Conservation (phyloP, 1,140 invertebrate species). For the Archivesica marissinica region DNA sequence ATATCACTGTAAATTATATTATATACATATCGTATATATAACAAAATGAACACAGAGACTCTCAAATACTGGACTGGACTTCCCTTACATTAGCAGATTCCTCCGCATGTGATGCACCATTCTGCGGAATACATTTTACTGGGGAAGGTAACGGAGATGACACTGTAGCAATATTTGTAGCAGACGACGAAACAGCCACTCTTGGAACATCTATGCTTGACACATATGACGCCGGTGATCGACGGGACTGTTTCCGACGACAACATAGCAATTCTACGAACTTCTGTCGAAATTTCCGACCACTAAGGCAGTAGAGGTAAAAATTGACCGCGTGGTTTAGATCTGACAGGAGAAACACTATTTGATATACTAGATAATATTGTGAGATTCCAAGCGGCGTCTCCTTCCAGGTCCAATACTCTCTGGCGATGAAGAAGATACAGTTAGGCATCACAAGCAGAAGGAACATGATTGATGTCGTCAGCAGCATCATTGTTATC, state of each 20-base stretch:
- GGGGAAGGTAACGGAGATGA: neutral
- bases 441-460: conserved; percentile 75
- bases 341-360: conserved; percentile 73
- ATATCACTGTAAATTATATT: too few relatives aligned
- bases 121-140: neutral
- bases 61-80: too few relatives aligned
- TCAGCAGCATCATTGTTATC: conserved; percentile 77
- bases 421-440: conserved; percentile 72
- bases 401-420: conserved; percentile 57
- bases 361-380: conserved; percentile 64
- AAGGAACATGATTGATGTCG: conserved; percentile 72
- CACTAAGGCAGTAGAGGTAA: conserved; percentile 77
- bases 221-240: neutral
- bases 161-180: neutral
- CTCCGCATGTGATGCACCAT: too few relatives aligned
- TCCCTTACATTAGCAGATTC: too few relatives aligned
- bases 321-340: conserved; percentile 77
- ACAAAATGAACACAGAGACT: too few relatives aligned
- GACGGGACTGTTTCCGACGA: neutral
- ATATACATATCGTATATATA: too few relatives aligned
- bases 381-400: conserved; percentile 40
- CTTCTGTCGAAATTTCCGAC: conserved; percentile 72
- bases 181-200: neutral
- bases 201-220: neutral
- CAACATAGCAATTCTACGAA: conserved; percentile 50